A percentile compares a stretch with the other conserved stretches of the same genome.
Evolutionary conservation across 2,113 vertebrate species (phyloP).

Genomic region (Microcebus griseorufus): DNA sequence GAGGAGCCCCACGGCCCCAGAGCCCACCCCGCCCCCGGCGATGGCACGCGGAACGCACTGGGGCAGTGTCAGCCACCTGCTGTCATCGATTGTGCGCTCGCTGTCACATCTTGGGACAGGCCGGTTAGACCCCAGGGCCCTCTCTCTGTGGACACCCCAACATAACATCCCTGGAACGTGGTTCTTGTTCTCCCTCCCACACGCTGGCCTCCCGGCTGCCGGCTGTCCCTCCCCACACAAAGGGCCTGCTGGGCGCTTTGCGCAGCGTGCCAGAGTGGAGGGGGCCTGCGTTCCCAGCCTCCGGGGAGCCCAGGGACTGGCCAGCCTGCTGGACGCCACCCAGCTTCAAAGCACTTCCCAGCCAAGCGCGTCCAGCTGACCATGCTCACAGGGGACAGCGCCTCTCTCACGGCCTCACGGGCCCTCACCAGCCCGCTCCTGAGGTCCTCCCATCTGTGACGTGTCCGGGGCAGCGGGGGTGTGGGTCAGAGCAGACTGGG

Average conservation of each 20-base stretch:
- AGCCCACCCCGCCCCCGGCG: background rate
- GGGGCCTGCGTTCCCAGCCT: slow-evolving; percentile 3
- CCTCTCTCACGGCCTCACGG: slow-evolving; percentile 37
- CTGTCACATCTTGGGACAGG: background rate
- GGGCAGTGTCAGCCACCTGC: background rate
- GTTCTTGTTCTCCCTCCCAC: background rate
- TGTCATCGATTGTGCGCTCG: rapidly evolving
- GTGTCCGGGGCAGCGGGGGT: background rate
- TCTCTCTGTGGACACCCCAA: background rate
- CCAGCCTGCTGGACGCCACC: background rate
- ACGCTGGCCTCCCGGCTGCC: background rate
- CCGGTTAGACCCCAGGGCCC: rapidly evolving
- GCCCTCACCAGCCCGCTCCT: background rate
- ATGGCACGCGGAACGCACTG: rapidly evolving
- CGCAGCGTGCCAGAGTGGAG: background rate
- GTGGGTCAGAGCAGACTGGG: background rate
- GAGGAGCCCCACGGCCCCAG: background rate
- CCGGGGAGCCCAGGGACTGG: background rate
- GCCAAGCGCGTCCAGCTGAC: slow-evolving; percentile 42
- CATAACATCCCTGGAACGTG: background rate
- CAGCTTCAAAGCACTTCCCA: slow-evolving; percentile 41
- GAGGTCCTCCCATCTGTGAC: too few species aligned
- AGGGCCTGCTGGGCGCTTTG: background rate
- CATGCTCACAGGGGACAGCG: background rate
- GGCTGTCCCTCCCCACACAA: background rate